Evolutionary conservation across 2,888 invertebrate species (phyloP).

Genomic region (Caenorhabditis japonica): DNA sequence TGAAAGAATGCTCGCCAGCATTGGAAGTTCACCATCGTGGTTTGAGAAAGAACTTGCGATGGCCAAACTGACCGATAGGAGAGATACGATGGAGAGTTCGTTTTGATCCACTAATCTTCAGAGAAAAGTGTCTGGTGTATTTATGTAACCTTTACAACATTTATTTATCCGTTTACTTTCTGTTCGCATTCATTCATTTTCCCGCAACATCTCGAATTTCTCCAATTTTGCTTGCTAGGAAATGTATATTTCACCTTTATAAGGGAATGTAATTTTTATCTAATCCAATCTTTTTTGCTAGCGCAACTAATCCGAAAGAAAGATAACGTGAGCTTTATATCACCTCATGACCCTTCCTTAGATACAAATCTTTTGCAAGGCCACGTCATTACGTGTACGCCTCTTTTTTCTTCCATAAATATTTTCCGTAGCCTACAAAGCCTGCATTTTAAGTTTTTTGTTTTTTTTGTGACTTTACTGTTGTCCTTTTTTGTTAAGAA

Average conservation of each 20-base stretch:
- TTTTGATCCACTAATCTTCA: background rate
- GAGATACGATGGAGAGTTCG: constrained; percentile 24
- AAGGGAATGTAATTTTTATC: no score
- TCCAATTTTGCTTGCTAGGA: no score
- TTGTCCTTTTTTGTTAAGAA: no score
- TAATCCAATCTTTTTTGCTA: no score
- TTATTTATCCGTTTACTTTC: no score
- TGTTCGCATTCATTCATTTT: no score
- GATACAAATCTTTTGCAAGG: constrained; percentile 24
- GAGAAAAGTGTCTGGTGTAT: no score
- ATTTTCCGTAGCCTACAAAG: constrained; percentile 36
- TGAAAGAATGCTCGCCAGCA: constrained; percentile 16
- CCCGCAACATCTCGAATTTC: no score
- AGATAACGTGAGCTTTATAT: no score
- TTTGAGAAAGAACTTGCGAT: constrained; percentile 17
- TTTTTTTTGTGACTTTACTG: constrained; percentile 25
- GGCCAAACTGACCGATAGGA: constrained; percentile 2
- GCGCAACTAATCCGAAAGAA: no score
- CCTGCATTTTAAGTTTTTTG: constrained; percentile 25
- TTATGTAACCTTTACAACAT: no score
- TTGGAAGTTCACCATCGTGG: constrained; percentile 29
- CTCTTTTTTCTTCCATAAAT: constrained; percentile 4
- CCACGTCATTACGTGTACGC: constrained; percentile 26
- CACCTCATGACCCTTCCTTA: background rate
- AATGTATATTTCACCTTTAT: no score